These are phyloP conservation scores for Hydropotes inermis DNA, from an alignment of 2,113 vertebrate genomes.

Conservation along the genomic window DNA sequence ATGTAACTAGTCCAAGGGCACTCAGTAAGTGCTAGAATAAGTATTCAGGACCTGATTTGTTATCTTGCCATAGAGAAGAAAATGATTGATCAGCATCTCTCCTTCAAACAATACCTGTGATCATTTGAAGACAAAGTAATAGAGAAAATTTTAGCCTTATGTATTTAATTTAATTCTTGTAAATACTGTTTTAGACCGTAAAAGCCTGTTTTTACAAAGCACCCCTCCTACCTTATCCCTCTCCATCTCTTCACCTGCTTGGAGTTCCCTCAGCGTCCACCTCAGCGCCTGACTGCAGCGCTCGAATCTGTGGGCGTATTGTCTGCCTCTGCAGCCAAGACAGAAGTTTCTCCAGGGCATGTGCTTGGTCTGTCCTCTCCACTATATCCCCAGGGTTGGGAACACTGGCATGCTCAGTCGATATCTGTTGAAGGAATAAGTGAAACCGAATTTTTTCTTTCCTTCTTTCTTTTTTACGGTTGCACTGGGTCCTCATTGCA, in stretches of 20 bases:
- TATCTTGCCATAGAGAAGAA: neutral
- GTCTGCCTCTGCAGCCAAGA: neutral
- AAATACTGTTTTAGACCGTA: neutral
- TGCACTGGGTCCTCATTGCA: neutral
- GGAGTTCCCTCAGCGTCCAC: fast-evolving
- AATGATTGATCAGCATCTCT: neutral
- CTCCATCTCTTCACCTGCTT: neutral
- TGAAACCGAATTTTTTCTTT: neutral
- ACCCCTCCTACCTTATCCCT: neutral
- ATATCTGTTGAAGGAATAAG: neutral
- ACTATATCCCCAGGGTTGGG: too few species aligned
- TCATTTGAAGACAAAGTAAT: neutral
- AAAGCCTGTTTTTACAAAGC: neutral
- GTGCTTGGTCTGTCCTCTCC: neutral
- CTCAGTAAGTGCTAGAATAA: neutral
- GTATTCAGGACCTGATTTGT: neutral
- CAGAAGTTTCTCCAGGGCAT: fast-evolving
- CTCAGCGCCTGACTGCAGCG: fast-evolving
- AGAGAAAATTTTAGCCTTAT: neutral
- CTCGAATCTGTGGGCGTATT: fast-evolving
- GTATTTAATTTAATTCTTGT: neutral
- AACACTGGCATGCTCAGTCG: neutral
- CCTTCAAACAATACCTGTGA: neutral
- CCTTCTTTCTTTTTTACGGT: neutral
- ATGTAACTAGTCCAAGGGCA: too few species aligned